Conservation (phyloP, 2,113 vertebrate species). For the Uropsilus gracilis region DNA sequence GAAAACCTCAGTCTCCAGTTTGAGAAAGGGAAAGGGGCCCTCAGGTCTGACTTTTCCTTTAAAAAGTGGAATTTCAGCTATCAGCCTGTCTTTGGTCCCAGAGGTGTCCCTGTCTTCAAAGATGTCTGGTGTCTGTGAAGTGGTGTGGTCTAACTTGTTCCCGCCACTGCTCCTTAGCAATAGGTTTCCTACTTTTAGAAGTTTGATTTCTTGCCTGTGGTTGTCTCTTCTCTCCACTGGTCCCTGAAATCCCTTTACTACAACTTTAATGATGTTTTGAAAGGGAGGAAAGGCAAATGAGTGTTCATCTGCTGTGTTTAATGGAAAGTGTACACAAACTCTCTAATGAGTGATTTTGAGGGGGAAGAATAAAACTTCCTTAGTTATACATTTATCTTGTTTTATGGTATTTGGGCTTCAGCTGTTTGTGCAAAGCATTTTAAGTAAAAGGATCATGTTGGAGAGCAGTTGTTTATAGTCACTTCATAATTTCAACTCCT, state of each 20-base stretch:
- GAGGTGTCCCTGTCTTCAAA: background rate
- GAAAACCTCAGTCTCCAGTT: background rate
- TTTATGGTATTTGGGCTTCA: constrained; percentile 46
- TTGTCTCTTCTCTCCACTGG: background rate
- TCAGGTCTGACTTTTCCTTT: background rate
- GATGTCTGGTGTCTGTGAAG: background rate
- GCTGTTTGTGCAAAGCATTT: constrained; percentile 61
- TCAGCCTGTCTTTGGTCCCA: background rate
- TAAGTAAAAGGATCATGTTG: constrained; percentile 60
- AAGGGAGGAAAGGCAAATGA: background rate
- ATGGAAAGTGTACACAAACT: constrained; percentile 25
- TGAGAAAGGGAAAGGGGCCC: background rate
- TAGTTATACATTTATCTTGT: constrained; percentile 48
- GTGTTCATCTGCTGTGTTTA: constrained; percentile 39
- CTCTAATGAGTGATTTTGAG: constrained; percentile 23
- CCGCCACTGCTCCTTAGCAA: background rate
- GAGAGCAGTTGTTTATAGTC: constrained; percentile 53
- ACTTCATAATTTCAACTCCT: constrained; percentile 46
- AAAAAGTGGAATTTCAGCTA: background rate
- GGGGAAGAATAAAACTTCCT: background rate
- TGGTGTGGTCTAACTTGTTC: background rate
- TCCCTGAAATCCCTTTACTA: constrained; percentile 40
- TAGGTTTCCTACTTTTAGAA: background rate
- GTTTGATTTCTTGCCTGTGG: constrained; percentile 1
- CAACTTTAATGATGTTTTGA: constrained; percentile 43